Base-by-base conservation (phyloP, 1,140 invertebrate species). In the Apolygus lucorum region DNA sequence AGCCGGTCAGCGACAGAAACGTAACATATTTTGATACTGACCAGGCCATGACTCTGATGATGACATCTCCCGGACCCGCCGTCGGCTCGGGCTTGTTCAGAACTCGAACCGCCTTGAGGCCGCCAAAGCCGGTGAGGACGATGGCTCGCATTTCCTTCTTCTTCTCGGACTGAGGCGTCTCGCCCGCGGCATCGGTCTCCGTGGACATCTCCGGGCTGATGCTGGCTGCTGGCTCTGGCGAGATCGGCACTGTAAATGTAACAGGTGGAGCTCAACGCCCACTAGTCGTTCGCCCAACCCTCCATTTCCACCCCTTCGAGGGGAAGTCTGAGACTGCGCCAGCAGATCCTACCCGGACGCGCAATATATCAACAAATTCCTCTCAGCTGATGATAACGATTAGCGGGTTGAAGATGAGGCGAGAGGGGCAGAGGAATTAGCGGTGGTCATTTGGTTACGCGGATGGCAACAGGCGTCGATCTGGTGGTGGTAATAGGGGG, bases 31-130 rank as follows among this genome's bases (percentile, higher is more conserved):
- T n/a, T n/a, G n/a, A n/a, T n/a, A 86, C 88, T 90, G 77, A 94
- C 92, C 91, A 93, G 75, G 90, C 88, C 80, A 89, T 91, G 52
- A 93, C 90, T 72, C 89, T 82, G 75, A 93, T 90, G 24, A 93
- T 82, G 68, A 93, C 87, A 78, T 93, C 90, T 63, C 89, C 90
- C 76, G 92, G 88, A 69, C 77, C 84, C 21, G 86, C 78, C 27
- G 83, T 84, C 4, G 90, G 88, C 78, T 92, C 89, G 14, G 89
- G 88, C 77, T 90, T 91, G 78, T 86, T 89, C 74, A 87, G 82
- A 65, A 89, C 86, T 81, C 92, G 92, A 75, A 93, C 86, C 78
- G 87, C 87, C 78, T 92, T 92, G 63, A 92, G 82, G 27, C 90
- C 90, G 26, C 91, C 92, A 79, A 92, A 93, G 74, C 88, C 87